Conservation (phyloP, 2,797 vertebrate genomes). For the Natrix natrix region DNA sequence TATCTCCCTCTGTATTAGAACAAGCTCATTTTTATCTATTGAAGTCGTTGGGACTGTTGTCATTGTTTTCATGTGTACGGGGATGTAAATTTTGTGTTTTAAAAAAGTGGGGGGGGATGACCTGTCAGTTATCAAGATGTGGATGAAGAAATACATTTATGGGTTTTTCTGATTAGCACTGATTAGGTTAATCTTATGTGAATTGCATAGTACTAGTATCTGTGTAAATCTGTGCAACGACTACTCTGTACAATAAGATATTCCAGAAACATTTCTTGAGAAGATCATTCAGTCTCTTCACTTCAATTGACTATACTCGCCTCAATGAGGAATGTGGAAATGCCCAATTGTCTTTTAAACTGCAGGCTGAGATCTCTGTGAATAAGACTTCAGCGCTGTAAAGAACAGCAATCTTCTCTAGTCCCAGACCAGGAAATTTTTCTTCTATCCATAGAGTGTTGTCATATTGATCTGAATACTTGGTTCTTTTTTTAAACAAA, state of each 20-base stretch:
- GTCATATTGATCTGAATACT: accelerated
- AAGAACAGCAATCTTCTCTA: background rate
- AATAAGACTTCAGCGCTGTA: background rate
- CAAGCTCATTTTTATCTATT: background rate
- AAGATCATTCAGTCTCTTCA: accelerated
- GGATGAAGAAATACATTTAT: background rate
- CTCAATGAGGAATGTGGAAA: background rate
- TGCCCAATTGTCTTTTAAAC: background rate
- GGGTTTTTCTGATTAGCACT: background rate
- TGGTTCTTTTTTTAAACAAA: accelerated
- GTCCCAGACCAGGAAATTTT: background rate
- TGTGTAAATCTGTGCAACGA: background rate
- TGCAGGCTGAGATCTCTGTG: constrained; percentile 15
- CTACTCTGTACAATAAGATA: background rate
- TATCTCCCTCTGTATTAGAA: background rate
- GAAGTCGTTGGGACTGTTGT: background rate
- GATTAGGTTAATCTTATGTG: background rate
- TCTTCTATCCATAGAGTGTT: background rate
- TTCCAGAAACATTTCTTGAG: background rate
- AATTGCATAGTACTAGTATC: background rate
- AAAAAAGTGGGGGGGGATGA: background rate
- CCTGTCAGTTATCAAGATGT: background rate
- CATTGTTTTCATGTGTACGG: background rate
- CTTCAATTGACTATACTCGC: constrained; percentile 15
- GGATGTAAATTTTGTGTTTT: background rate